Base-by-base conservation (phyloP, 2,888 invertebrate species). In the Hypsopygia costalis region DNA sequence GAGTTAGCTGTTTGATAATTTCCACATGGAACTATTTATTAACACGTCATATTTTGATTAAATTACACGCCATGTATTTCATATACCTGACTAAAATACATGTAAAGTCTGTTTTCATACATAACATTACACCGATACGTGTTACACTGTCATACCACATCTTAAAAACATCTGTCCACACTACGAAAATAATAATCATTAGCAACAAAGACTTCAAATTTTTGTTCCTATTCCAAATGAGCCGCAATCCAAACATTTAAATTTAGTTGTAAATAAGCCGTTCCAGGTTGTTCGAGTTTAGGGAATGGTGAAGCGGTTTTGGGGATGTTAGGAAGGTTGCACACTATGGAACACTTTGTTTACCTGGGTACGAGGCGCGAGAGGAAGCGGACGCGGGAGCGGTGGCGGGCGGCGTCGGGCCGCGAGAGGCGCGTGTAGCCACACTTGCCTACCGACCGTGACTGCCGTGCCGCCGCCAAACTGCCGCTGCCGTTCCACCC, bases 391-490 rank as follows among this genome's bases (percentile, higher is more conserved):
- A 47, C 58, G 76, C 62, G 70, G 63, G 45, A 55, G 77, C 73
- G 69, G 65, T 44, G 55, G 62, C 62, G 63, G 63, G 64, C 60
- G 66, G 69, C 65, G 59, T 52, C 53, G 65, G 66, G 75, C 77
- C 76, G 79, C 78, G 65, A 58, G 55, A 54, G 65, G 79, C 85
- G 82, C 87, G 87, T 82, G 76, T 81, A 76, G 67, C 78, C 86
- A 77, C 83, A 75, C 75, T 69, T 76, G 80, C 80, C 80, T 76
- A 69, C 82, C 75, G 81, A 76, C 54, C 66, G 65, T 69, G 61
- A 86, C 86, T 86, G 85, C 83, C 37, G 36, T 11, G 11, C 28
- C 31, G 32, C 37, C 27, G 38, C 27, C 36, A 8, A n/a, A 25
- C n/a, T 11, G 30, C 29, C 69, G 74, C 58, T 65, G 71, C 58